Base-by-base conservation (phyloP, 2,888 invertebrate species). In the Eupithecia centaureata region DNA sequence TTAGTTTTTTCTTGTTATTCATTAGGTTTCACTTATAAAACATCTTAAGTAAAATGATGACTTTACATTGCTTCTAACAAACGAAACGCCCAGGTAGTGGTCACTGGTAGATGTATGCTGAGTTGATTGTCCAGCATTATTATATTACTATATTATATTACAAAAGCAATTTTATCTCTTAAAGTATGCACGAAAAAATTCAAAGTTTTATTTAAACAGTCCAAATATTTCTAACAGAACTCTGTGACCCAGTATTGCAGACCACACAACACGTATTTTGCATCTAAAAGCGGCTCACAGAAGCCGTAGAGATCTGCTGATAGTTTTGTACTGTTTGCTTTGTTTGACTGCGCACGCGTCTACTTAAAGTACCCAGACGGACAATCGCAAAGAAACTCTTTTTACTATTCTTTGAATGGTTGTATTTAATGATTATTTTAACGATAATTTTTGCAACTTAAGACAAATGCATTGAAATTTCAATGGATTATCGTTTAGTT, bases 311-410 rank as follows among this genome's bases (percentile, higher is more conserved):
- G 82, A 85, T 85, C 66, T 68, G 62, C 79, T 69, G 85, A 86
- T 86, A 85, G 80, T 79, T 83, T 83, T 83, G 84, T 82, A 73
- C 76, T 64, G 61, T 70, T 70, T 69, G 76, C 79, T 84, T 83
- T 83, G 83, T 84, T 22, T 22, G 56, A 7, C 76, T 76, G 73
- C 73, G 65, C 76, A 74, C 52, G 65, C 68, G 69, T 72, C 68
- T n/a, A 5, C n/a, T 68, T 59, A 5, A 18, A 13, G 59, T 64
- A 52, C 54, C 30, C n/a, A 27, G 28, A n/a, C 25, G 67, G 74
- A 83, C 79, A 72, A 67, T 80, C 75, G 65, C 22, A 30, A 10
- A 75, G 68, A 82, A 79, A 70, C 65, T 33, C 35, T 65, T 61
- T 67, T 64, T 68, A 63, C 32, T 32, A 33, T 59, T 65, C 35